phyloP scores from a whole-genome alignment of 1,140 invertebrate species.

The Apocrypta bakeri region DNA sequence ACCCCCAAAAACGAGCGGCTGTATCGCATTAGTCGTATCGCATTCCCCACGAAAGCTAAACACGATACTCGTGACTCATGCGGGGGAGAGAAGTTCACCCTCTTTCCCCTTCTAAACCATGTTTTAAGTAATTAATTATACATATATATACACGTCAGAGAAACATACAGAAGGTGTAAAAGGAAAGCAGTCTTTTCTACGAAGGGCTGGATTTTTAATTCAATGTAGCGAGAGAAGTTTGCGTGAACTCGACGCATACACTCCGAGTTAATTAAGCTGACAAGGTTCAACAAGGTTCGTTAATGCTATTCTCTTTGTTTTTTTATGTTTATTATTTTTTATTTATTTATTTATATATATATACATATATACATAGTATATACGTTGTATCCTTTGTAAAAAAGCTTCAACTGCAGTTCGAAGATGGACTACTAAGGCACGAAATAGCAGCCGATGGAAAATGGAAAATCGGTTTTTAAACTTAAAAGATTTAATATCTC shows the following conservation, averaged over 20 bases:
- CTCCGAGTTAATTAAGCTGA: background rate
- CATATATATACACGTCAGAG: background rate
- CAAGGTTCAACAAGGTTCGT: background rate
- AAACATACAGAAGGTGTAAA: background rate
- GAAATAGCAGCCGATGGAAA: too few relatives aligned
- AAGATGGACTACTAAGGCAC: too few relatives aligned
- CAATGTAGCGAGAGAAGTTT: background rate
- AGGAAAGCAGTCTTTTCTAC: too few relatives aligned
- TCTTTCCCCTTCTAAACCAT: too few relatives aligned
- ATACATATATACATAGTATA: too few relatives aligned
- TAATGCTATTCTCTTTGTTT: background rate
- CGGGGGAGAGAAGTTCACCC: background rate
- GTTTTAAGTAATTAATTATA: constrained; percentile 11
- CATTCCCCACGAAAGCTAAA: background rate
- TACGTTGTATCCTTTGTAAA: too few relatives aligned
- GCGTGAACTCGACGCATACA: background rate
- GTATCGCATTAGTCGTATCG: constrained; percentile 9
- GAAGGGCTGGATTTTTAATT: background rate
- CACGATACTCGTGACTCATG: constrained; percentile 20
- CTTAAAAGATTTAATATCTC: too few relatives aligned
- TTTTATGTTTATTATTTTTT: too few relatives aligned
- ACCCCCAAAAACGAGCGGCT: background rate
- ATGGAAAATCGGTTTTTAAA: too few relatives aligned
- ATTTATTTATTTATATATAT: too few relatives aligned
- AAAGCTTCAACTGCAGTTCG: too few relatives aligned